A percentile compares a stretch with the other conserved stretches of the same genome.
These are phyloP conservation scores for Metalampra italica DNA, from an alignment of 2,888 invertebrate species.

Conservation along the genomic window DNA sequence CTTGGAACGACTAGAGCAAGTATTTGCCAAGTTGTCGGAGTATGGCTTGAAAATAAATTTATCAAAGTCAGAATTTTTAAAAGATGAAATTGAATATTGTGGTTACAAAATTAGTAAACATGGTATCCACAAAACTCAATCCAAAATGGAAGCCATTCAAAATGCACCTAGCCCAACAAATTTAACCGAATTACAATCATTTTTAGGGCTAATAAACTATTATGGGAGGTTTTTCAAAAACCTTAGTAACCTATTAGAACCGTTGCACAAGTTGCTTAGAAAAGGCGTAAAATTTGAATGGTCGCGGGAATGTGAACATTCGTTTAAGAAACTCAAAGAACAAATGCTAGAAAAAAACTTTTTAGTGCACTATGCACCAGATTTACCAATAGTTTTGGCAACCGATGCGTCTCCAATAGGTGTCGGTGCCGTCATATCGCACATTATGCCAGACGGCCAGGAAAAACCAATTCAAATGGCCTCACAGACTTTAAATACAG, in stretches of 20 bases:
- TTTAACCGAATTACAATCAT: conserved; percentile 17
- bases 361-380: neutral
- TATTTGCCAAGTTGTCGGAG: no score
- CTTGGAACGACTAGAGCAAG: no score
- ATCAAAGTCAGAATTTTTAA: no score
- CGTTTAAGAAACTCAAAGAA: neutral
- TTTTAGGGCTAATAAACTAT: conserved; percentile 25
- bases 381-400: neutral
- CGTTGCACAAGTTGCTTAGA: no score
- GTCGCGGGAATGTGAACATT: neutral
- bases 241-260: no score
- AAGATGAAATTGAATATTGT: no score
- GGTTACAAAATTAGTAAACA: no score
- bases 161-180: conserved; percentile 17
- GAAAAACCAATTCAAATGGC: neutral
- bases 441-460: neutral
- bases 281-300: neutral
- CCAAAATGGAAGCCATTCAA: conserved; percentile 22
- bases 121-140: no score
- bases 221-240: conserved; percentile 21
- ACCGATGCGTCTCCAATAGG: neutral
- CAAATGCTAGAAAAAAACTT: neutral
- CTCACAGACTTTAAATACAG: neutral
- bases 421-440: neutral
- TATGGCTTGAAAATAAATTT: no score